Base-by-base conservation (phyloP, 2,888 invertebrate species). In the Leptothorax acervorum region DNA sequence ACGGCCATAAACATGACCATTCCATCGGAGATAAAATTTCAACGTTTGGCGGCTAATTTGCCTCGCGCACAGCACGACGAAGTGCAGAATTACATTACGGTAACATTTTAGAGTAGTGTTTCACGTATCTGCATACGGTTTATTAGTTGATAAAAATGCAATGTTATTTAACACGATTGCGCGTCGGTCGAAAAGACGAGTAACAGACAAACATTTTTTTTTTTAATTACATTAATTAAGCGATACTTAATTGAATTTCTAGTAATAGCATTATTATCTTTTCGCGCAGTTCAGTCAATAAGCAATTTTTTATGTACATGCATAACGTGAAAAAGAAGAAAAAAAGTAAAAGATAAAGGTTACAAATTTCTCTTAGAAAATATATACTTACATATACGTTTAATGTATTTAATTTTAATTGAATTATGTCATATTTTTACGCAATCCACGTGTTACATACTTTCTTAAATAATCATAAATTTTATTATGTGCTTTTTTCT, bases 1-100 rank as follows among this genome's bases (percentile, higher is more conserved):
- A 85, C 85, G 87, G 82, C 86, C 83, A 86, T 89, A 87, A 90
- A 90, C 89, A 89, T 63, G 81, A 71, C 71, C 84, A 84, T 90
- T 89, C 85, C 85, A 78, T 82, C 75, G 76, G 90, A 83, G 85
- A 89, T 86, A 90, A 90, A 90, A 89, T 84, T 89, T 81, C 73
- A 74, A 78, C 65, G 60, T 89, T 88, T 88, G 82, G 82, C 82
- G 88, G 83, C 87, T 89, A 86, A 88, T 88, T 81, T 71, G 65
- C 65, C 62, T 81, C 68, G 65, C 65, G 71, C 73, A 23, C 9
- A 68, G 51, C 76, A 48, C 39, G 78, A 28, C 45, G 39, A 66
- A 39, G 39, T 66, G 75, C 66, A 42, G 57, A 68, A 78, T 65
- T 66, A 51, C 39, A 76, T 82, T 82, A 65, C 55, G 65, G 18